phyloP scores from a whole-genome alignment of 2,797 vertebrate species.

The Cuniculus paca region DNA sequence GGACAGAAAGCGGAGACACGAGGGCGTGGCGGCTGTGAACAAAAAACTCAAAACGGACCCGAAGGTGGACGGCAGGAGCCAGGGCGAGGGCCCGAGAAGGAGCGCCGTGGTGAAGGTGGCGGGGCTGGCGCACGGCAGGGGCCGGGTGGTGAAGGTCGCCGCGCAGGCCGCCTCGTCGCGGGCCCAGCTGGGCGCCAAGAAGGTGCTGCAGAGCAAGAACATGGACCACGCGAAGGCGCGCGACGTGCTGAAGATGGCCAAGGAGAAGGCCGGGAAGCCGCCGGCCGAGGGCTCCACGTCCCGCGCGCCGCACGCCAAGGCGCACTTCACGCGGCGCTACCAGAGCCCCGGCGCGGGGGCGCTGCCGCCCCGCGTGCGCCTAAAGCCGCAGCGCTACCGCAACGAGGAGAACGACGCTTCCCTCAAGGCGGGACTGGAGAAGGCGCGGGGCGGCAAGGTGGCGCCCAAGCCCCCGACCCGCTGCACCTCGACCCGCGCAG shows the following conservation, averaged over 20 bases:
- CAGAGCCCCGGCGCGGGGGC: constrained; percentile 94
- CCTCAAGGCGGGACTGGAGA: constrained; percentile 93
- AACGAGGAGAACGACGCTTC: constrained; percentile 97
- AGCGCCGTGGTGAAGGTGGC: constrained; percentile 92
- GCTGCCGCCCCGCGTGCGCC: constrained; percentile 94
- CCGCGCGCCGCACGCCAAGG: constrained; percentile 94
- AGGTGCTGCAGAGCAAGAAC: constrained; percentile 95
- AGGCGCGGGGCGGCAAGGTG: constrained; percentile 91
- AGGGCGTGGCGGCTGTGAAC: constrained; percentile 90
- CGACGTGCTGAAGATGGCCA: constrained; percentile 95
- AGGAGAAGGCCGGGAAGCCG: constrained; percentile 94
- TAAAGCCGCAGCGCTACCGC: constrained; percentile 98
- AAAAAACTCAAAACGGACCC: constrained; percentile 95
- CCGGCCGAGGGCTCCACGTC: constrained; percentile 92
- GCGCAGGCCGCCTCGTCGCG: constrained; percentile 90
- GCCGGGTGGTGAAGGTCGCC: constrained; percentile 90
- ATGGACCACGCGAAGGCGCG: constrained; percentile 94
- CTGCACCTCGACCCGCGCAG: constrained; percentile 91
- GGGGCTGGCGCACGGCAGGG: constrained; percentile 89
- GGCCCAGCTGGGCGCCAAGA: constrained; percentile 94
- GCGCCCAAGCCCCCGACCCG: constrained; percentile 92
- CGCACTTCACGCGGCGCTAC: constrained; percentile 96
- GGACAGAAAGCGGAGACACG: constrained; percentile 93
- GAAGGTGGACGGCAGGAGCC: constrained; percentile 93
- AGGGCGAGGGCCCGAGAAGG: constrained; percentile 90